Conservation (phyloP, 2,797 vertebrate species). For the Onychomys torridus region DNA sequence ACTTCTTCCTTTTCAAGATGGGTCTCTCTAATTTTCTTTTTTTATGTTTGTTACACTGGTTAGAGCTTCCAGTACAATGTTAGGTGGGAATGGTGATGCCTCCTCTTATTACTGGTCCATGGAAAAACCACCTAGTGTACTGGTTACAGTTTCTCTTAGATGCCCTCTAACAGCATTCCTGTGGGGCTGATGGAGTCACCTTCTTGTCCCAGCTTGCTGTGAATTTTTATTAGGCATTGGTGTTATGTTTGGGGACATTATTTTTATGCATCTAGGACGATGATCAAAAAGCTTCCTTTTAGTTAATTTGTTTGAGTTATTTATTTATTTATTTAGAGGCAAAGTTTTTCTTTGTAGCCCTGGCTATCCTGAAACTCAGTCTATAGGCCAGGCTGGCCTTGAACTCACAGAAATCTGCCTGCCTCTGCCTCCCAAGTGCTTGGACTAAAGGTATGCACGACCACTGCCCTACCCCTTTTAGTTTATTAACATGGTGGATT, state of each 20-base stretch:
- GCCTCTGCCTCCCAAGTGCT: not conserved
- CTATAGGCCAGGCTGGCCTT: not conserved
- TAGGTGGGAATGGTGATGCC: not conserved
- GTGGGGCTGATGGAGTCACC: not conserved
- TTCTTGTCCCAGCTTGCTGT: not conserved
- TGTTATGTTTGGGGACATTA: not conserved
- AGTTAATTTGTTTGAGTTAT: not conserved
- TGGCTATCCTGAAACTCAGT: not conserved
- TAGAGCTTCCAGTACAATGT: not conserved
- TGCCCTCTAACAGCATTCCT: not conserved
- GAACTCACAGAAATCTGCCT: not conserved
- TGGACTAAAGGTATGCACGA: not conserved
- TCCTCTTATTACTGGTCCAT: not conserved
- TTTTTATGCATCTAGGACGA: not conserved
- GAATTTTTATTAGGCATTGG: not conserved
- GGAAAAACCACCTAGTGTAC: no score
- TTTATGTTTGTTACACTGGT: not conserved
- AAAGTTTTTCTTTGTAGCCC: not conserved
- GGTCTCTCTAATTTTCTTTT: not conserved
- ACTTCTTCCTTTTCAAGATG: not conserved
- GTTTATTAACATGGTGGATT: not conserved
- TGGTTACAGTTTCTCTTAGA: not conserved
- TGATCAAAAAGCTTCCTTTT: not conserved
- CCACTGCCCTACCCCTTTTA: not conserved
- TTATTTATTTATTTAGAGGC: not conserved